A percentile compares a stretch with the other conserved stretches of the same genome.
Evolutionary conservation across 2,888 invertebrate genomes (phyloP).

Genomic region (Lycophotia porphyrea): DNA sequence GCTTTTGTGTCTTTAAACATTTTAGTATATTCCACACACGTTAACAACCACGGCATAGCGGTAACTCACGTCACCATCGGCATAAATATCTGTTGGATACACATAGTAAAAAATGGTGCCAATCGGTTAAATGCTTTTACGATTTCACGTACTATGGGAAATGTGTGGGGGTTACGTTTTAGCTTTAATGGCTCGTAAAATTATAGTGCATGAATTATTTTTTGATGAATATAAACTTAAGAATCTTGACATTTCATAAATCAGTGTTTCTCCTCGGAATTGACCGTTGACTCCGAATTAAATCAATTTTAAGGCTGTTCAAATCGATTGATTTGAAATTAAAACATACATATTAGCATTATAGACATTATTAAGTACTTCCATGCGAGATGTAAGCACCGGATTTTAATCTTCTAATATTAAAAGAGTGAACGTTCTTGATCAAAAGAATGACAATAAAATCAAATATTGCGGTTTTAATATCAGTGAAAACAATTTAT

Average conservation of each 20-base stretch:
- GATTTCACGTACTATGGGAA: slow-evolving; percentile 36
- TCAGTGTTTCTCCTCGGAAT: background rate
- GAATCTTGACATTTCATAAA: background rate
- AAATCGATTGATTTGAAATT: background rate
- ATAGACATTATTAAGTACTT: background rate
- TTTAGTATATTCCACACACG: slow-evolving; percentile 54
- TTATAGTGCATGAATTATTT: slow-evolving; percentile 5
- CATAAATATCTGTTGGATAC: slow-evolving; percentile 49
- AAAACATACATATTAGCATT: too few species aligned
- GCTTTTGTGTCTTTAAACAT: slow-evolving; percentile 28
- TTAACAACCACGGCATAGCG: slow-evolving; percentile 40
- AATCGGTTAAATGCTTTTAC: slow-evolving; percentile 46
- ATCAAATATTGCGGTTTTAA: background rate
- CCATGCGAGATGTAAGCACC: background rate
- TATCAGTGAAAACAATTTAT: slow-evolving; percentile 4
- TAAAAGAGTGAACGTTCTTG: background rate
- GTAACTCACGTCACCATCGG: slow-evolving; percentile 54
- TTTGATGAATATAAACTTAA: background rate
- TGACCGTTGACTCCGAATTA: background rate
- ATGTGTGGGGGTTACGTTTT: slow-evolving; percentile 16
- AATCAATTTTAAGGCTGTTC: background rate
- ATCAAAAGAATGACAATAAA: background rate
- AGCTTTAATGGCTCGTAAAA: slow-evolving; percentile 20
- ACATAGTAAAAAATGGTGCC: slow-evolving; percentile 52
- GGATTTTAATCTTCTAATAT: background rate